phyloP scores from a whole-genome alignment of 2,888 invertebrate species.

The Drosophila longiperda region DNA sequence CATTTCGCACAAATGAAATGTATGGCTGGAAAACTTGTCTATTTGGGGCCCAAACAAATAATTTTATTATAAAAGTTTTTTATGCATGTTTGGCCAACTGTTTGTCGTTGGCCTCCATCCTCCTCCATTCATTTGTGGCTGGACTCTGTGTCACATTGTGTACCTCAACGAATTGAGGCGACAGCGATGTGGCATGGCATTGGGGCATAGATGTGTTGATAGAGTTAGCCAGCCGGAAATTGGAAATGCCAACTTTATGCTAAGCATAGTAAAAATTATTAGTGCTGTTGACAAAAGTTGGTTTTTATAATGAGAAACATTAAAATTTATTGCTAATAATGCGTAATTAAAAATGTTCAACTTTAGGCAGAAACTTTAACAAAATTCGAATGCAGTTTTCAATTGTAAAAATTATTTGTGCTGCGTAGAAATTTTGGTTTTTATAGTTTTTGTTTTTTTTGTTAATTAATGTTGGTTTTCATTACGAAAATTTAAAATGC shows the following conservation, averaged over 20 bases:
- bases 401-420: not conserved
- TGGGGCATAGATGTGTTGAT: not conserved
- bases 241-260: not conserved
- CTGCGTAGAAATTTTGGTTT: not conserved
- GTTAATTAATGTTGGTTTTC: no score
- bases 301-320: not conserved
- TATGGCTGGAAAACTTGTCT: slow-evolving; percentile 74
- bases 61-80: slow-evolving; percentile 75
- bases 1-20: slow-evolving; percentile 77
- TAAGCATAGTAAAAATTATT: not conserved
- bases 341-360: not conserved
- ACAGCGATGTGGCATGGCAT: not conserved
- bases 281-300: not conserved
- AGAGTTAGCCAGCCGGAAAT: not conserved
- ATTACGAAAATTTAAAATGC: not conserved
- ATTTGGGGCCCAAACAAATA: slow-evolving; percentile 71
- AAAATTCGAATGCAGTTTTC: not conserved
- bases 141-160: slow-evolving; percentile 12
- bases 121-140: not conserved
- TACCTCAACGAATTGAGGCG: slow-evolving; percentile 50
- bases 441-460: no score
- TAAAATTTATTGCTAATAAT: not conserved
- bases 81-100: slow-evolving; percentile 50
- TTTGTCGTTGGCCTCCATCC: slow-evolving; percentile 9
- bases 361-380: not conserved